Conservation (phyloP, 2,797 vertebrate species). For the Microcaecilia unicolor region DNA sequence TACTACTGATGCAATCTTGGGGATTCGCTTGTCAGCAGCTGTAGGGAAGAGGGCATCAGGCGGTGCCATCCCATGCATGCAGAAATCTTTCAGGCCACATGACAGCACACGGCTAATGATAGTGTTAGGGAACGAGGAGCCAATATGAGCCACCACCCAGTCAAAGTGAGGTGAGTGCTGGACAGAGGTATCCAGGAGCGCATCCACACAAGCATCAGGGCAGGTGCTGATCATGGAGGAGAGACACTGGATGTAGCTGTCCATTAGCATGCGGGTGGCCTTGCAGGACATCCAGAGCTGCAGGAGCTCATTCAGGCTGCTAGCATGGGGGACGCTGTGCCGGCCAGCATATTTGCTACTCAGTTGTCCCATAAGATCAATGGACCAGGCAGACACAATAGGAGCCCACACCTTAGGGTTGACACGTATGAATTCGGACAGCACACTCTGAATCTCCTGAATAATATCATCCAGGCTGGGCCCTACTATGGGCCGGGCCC, state of each 20-base stretch:
- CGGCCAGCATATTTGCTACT: constrained; percentile 83
- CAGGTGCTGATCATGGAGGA: constrained; percentile 81
- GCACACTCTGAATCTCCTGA: constrained; percentile 69
- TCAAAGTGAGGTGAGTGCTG: constrained; percentile 93
- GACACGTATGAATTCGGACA: constrained; percentile 73
- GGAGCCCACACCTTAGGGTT: constrained; percentile 88
- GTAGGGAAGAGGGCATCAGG: constrained; percentile 39
- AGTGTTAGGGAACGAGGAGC: constrained; percentile 88
- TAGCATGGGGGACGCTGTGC: constrained; percentile 72
- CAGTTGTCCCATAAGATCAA: constrained; percentile 86
- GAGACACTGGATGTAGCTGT: constrained; percentile 87
- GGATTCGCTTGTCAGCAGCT: constrained; percentile 59
- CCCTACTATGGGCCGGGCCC: constrained; percentile 29
- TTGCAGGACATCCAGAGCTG: constrained; percentile 91
- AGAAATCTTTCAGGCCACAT: constrained; percentile 90
- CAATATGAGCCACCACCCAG: constrained; percentile 95
- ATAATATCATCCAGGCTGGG: constrained; percentile 47
- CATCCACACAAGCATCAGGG: constrained; percentile 88
- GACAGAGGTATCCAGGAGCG: constrained; percentile 82
- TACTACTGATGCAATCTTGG: constrained; percentile 89
- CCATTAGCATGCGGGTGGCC: constrained; percentile 82
- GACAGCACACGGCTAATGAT: constrained; percentile 89
- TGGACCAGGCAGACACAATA: constrained; percentile 81
- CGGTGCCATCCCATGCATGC: constrained; percentile 58
- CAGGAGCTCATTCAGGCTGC: constrained; percentile 81